Percentiles rank a stretch among this genome's conserved stretches.
Conservation (phyloP, 2,888 invertebrate species). For the Empis stercorea region DNA sequence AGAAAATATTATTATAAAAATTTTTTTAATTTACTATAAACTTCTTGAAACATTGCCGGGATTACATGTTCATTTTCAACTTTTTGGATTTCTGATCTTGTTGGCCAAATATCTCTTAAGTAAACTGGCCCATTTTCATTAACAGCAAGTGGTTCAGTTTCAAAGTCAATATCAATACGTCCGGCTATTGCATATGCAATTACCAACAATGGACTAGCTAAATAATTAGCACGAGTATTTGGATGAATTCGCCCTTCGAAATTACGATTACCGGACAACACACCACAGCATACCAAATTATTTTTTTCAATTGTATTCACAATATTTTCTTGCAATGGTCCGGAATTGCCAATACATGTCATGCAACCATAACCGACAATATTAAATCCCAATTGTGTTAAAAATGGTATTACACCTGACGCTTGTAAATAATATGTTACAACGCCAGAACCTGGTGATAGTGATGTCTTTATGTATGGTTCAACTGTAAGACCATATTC, state of each 20-base stretch:
- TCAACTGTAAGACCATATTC: conserved; percentile 76
- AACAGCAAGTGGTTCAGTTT: conserved; percentile 63
- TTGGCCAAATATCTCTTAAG: conserved; percentile 92
- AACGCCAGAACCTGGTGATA: conserved; percentile 92
- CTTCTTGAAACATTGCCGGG: conserved; percentile 93
- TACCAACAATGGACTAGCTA: conserved; percentile 93
- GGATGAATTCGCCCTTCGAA: conserved; percentile 98
- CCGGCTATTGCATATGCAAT: conserved; percentile 97
- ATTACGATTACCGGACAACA: conserved; percentile 93
- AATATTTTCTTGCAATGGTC: conserved; percentile 85
- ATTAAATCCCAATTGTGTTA: conserved; percentile 80
- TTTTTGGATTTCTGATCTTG: conserved; percentile 73
- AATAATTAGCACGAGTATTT: conserved; percentile 89
- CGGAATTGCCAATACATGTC: conserved; percentile 99
- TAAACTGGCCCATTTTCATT: conserved; percentile 65
- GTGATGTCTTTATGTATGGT: conserved; percentile 92
- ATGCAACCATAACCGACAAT: conserved; percentile 99
- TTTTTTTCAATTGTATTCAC: conserved; percentile 88
- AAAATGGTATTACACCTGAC: conserved; percentile 80
- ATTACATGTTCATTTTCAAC: conserved; percentile 83
- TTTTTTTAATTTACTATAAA: conserved; percentile 24
- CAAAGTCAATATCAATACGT: conserved; percentile 88
- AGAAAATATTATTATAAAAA: no score
- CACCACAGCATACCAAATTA: conserved; percentile 88
- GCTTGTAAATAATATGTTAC: conserved; percentile 70